These are phyloP conservation scores for Podilymbus podiceps DNA, from an alignment of 2,113 vertebrate genomes.

Conservation along the genomic window DNA sequence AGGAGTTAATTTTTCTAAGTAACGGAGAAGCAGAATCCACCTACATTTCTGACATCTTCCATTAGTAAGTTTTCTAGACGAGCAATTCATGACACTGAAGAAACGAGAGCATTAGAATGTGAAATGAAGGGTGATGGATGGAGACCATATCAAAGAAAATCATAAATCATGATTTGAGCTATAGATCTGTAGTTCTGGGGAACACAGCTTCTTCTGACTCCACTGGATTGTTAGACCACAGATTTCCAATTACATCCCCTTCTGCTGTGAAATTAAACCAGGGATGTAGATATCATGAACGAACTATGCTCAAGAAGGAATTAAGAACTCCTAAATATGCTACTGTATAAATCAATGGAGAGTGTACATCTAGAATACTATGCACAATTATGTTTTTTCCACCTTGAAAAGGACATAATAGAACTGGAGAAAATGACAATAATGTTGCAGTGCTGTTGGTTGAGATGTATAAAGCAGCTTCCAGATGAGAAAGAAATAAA, in stretches of 20 bases:
- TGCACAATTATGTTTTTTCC: not conserved
- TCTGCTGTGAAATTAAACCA: slow-evolving; percentile 5
- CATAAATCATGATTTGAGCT: slow-evolving; percentile 28
- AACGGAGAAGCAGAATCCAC: slow-evolving; percentile 2
- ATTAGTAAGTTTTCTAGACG: slow-evolving; percentile 56
- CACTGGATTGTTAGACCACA: not conserved
- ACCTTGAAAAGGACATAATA: slow-evolving; percentile 12
- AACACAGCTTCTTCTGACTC: not conserved
- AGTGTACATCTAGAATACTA: not conserved
- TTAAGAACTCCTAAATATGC: not conserved
- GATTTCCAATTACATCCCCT: not conserved
- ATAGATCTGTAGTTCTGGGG: not conserved
- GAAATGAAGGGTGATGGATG: slow-evolving; percentile 59
- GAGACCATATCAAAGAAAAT: slow-evolving; percentile 9
- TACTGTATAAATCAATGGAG: not conserved
- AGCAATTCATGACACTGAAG: slow-evolving; percentile 50
- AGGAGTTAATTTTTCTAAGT: slow-evolving; percentile 37
- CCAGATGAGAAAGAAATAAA: slow-evolving; percentile 22
- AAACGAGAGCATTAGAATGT: slow-evolving; percentile 49
- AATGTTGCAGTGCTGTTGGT: not conserved
- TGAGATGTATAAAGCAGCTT: not conserved
- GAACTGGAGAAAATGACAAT: not conserved
- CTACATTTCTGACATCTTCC: slow-evolving; percentile 43
- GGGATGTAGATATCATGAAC: not conserved
- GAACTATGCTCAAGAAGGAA: not conserved